phyloP scores from a whole-genome alignment of 1,140 invertebrate genomes.

The Caligus rogercresseyi region DNA sequence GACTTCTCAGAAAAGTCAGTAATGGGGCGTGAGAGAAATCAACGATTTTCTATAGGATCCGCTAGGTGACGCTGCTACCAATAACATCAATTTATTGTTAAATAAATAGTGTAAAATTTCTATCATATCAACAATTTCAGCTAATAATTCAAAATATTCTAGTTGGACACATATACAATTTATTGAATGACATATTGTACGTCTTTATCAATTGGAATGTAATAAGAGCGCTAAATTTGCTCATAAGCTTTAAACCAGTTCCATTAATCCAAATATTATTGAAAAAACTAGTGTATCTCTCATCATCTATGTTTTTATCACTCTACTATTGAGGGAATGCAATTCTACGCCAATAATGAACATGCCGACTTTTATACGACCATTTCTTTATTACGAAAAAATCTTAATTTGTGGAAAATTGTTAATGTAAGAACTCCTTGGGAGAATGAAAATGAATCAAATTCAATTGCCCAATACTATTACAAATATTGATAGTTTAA shows the following conservation, averaged over 20 bases:
- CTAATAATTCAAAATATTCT: too few relatives aligned
- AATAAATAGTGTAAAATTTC: too few relatives aligned
- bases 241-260: neutral
- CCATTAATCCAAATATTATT: neutral
- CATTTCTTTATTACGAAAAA: neutral
- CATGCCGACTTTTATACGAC: neutral
- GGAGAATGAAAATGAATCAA: neutral
- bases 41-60: too few relatives aligned
- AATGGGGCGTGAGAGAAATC: too few relatives aligned
- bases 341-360: neutral
- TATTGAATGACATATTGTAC: too few relatives aligned
- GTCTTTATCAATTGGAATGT: neutral
- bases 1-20: too few relatives aligned
- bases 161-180: too few relatives aligned
- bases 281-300: neutral
- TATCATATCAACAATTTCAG: too few relatives aligned
- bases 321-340: neutral
- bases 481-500: neutral
- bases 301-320: neutral
- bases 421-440: neutral
- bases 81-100: too few relatives aligned
- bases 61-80: too few relatives aligned
- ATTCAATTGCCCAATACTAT: neutral
- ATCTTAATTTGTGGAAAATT: neutral
- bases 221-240: neutral